phyloP scores from a whole-genome alignment of 2,113 vertebrate genomes.

The Calidris pugnax region DNA sequence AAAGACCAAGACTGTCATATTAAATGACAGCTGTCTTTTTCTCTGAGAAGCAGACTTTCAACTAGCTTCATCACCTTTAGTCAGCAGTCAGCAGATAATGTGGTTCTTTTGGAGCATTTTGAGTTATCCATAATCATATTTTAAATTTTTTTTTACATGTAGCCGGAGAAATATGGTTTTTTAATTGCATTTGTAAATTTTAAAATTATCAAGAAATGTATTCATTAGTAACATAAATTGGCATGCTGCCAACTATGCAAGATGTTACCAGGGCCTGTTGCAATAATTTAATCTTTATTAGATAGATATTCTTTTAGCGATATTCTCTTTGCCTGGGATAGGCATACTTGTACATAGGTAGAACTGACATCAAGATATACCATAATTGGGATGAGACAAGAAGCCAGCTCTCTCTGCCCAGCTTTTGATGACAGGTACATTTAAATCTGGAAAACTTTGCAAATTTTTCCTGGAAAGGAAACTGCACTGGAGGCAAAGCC shows the following conservation, averaged over 20 bases:
- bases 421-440: neutral
- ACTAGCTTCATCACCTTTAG: neutral
- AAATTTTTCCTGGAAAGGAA: neutral
- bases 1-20: neutral
- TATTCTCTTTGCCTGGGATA: neutral
- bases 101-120: neutral
- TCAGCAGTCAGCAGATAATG: neutral
- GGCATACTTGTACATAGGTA: neutral
- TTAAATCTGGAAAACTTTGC: neutral
- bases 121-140: neutral
- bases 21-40: constrained; percentile 24
- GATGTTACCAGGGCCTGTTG: neutral
- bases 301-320: neutral
- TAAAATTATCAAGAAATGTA: neutral
- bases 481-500: neutral
- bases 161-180: neutral
- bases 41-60: neutral
- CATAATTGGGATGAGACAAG: rapidly evolving
- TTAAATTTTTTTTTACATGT: neutral
- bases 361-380: neutral
- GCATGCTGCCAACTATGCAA: neutral
- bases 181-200: neutral
- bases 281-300: neutral
- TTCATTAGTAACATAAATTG: neutral
- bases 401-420: neutral